These are phyloP conservation scores for Xenopus borealis DNA, from an alignment of 2,113 vertebrate genomes.

Conservation along the genomic window DNA sequence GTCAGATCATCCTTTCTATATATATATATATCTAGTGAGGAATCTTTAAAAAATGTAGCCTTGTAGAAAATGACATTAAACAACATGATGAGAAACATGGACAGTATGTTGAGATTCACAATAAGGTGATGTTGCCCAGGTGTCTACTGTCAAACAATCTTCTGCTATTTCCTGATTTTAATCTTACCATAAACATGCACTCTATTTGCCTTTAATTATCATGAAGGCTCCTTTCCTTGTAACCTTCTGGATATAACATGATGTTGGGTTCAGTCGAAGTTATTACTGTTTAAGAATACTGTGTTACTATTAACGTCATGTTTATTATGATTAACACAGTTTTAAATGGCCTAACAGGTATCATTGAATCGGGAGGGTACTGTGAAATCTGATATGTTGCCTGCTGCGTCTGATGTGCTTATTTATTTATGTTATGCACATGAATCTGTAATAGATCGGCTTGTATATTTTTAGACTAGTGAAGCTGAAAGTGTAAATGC, in stretches of 20 bases:
- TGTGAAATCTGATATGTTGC: constrained; percentile 1
- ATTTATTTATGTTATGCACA: constrained; percentile 11
- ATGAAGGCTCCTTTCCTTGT: neutral
- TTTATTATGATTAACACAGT: neutral
- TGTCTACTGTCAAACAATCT: too few species aligned
- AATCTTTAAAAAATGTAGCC: too few species aligned
- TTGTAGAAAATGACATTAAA: too few species aligned
- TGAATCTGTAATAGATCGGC: constrained; percentile 1
- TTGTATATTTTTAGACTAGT: constrained; percentile 6
- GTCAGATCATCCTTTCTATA: too few species aligned
- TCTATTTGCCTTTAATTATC: too few species aligned
- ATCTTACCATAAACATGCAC: too few species aligned
- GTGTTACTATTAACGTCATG: constrained; percentile 3
- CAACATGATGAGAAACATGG: too few species aligned
- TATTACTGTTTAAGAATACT: neutral
- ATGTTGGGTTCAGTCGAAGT: neutral
- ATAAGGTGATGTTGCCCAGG: too few species aligned
- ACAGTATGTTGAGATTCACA: too few species aligned
- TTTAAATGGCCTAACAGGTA: constrained; percentile 6
- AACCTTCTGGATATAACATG: neutral
- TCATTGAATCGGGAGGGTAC: neutral
- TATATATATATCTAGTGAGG: too few species aligned
- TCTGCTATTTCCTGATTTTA: too few species aligned
- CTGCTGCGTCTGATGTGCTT: constrained; percentile 1
- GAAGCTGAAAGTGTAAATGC: neutral